Conservation (phyloP, 2,113 vertebrate species). For the Dipodomys merriami region DNA sequence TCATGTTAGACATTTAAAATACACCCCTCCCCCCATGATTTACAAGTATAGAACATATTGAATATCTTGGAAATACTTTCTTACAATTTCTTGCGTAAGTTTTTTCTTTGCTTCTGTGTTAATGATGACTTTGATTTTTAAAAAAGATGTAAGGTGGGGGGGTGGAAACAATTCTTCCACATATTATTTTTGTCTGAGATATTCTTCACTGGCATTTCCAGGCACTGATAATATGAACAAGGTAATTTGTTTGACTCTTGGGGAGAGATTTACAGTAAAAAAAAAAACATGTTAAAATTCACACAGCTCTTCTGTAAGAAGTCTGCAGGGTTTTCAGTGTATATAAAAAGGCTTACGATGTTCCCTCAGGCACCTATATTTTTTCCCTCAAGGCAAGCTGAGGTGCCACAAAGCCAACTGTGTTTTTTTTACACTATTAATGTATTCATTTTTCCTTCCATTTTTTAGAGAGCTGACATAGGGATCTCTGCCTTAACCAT, state of each 20-base stretch:
- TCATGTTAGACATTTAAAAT: background rate
- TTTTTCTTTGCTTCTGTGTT: conserved; percentile 40
- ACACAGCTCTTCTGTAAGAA: background rate
- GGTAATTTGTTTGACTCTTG: background rate
- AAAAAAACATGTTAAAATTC: conserved; percentile 12
- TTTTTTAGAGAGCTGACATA: conserved; percentile 94
- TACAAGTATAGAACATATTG: background rate
- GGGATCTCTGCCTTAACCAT: conserved; percentile 98
- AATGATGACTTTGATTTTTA: background rate
- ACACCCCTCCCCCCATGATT: background rate
- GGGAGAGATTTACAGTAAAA: conserved; percentile 14
- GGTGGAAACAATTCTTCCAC: conserved; percentile 56
- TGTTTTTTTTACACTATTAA: conserved; percentile 61
- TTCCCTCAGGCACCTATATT: conserved; percentile 54
- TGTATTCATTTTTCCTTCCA: conserved; percentile 52
- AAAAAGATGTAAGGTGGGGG: background rate
- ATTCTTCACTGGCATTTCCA: conserved; percentile 57
- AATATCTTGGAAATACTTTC: background rate
- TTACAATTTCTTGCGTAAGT: background rate
- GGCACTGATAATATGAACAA: conserved; percentile 8
- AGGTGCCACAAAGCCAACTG: conserved; percentile 42
- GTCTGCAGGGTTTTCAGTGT: conserved; percentile 52
- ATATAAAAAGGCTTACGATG: background rate
- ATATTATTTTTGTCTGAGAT: conserved; percentile 52
- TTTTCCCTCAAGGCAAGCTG: conserved; percentile 34